Evolutionary conservation across 1,140 invertebrate genomes (phyloP).

Genomic region (Nebria ingens): DNA sequence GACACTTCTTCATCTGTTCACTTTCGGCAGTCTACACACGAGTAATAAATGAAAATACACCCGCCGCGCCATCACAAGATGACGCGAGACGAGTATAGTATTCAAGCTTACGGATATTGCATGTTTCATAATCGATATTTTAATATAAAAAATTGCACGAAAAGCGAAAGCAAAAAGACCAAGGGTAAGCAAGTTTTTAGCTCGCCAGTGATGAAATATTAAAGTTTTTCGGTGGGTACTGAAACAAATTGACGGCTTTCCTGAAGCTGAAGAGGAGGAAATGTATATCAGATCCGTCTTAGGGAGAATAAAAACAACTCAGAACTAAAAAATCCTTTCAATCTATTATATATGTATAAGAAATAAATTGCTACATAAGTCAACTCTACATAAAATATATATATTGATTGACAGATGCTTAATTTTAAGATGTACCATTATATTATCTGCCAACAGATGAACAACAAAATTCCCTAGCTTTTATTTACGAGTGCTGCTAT

Average conservation of each 20-base stretch:
- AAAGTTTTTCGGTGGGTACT: neutral
- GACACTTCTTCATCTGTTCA: neutral
- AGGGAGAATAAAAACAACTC: too few relatives aligned
- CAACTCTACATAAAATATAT: too few relatives aligned
- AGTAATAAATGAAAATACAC: neutral
- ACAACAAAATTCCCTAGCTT: too few relatives aligned
- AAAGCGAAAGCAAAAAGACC: neutral
- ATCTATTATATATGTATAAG: too few relatives aligned
- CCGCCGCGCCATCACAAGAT: neutral
- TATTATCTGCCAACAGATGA: too few relatives aligned
- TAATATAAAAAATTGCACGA: slow-evolving; percentile 10
- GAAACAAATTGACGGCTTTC: too few relatives aligned
- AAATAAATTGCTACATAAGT: too few relatives aligned
- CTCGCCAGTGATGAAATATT: neutral
- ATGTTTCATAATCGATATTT: slow-evolving; percentile 9
- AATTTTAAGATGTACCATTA: too few relatives aligned
- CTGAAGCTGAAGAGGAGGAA: slow-evolving; percentile 13
- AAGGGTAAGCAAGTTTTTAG: neutral
- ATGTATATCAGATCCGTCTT: too few relatives aligned
- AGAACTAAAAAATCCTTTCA: too few relatives aligned
- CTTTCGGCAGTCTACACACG: neutral
- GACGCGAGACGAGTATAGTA: neutral
- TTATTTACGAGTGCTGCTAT: too few relatives aligned
- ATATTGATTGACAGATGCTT: too few relatives aligned
- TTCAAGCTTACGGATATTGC: neutral